Conservation (phyloP, 2,113 vertebrate species). For the Sander vitreus region DNA sequence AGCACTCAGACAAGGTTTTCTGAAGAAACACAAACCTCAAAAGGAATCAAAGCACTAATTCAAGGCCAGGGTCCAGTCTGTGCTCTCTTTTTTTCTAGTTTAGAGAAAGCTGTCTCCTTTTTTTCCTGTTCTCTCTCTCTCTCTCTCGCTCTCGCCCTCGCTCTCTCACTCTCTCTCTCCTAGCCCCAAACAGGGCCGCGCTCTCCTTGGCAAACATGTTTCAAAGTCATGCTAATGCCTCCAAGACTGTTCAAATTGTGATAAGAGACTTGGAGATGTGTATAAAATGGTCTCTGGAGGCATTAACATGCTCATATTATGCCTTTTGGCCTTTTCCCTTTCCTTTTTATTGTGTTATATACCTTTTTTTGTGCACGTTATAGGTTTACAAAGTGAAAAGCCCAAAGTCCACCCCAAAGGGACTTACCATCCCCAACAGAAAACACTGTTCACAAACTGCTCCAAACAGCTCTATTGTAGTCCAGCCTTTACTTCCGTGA, state of each 20-base stretch:
- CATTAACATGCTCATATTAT: neutral
- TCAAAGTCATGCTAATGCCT: conserved; percentile 65
- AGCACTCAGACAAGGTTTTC: conserved; percentile 34
- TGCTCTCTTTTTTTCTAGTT: conserved; percentile 17
- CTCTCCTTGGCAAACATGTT: conserved; percentile 58
- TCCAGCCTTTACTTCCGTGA: too few species aligned
- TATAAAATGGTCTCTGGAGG: conserved; percentile 50
- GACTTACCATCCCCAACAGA: too few species aligned
- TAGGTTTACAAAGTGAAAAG: too few species aligned
- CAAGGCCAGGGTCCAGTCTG: conserved; percentile 21
- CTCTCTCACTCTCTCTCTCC: neutral
- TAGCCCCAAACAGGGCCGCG: conserved; percentile 12
- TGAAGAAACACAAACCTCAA: conserved; percentile 50
- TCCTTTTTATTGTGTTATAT: too few species aligned
- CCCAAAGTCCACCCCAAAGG: too few species aligned
- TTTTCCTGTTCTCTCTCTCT: conserved; percentile 24
- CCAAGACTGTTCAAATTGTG: conserved; percentile 50
- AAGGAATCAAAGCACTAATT: conserved; percentile 60
- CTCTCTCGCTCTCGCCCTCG: neutral
- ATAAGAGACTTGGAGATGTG: conserved; percentile 50
- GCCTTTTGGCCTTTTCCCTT: too few species aligned
- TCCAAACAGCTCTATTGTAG: too few species aligned
- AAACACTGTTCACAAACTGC: too few species aligned
- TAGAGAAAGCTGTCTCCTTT: conserved; percentile 24
- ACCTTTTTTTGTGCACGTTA: too few species aligned